Conservation (phyloP, 2,888 invertebrate species). For the Gnatocerus cornutus region DNA sequence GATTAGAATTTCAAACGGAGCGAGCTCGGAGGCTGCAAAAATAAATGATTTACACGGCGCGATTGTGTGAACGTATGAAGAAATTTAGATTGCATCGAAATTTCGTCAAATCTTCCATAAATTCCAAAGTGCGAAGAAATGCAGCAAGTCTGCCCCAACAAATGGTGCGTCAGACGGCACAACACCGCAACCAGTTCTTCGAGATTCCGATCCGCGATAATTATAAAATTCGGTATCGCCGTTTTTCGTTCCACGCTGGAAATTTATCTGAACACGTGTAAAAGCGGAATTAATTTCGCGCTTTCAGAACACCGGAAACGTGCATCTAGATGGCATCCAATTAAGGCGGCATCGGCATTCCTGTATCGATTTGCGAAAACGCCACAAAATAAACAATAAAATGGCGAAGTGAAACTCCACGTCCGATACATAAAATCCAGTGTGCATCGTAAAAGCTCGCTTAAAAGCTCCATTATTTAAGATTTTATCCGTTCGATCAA, state of each 20-base stretch:
- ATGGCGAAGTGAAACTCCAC: conserved; percentile 39
- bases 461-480: conserved; percentile 41
- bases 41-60: conserved; percentile 5
- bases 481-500: conserved; percentile 26
- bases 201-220: conserved; percentile 69
- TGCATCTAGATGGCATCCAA: conserved; percentile 1
- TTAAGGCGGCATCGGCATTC: conserved; percentile 14
- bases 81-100: conserved; percentile 27
- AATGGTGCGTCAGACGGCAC: conserved; percentile 65
- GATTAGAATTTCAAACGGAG: conserved; percentile 13
- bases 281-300: conserved; percentile 61
- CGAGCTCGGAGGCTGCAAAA: conserved; percentile 30
- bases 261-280: conserved; percentile 65
- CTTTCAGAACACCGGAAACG: conserved; percentile 21
- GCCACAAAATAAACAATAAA: conserved; percentile 40
- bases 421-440: conserved; percentile 40
- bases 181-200: conserved; percentile 66
- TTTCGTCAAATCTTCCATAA: neutral
- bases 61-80: too few relatives aligned
- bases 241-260: conserved; percentile 62
- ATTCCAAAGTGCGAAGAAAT: conserved; percentile 57
- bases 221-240: conserved; percentile 69
- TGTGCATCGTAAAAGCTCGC: conserved; percentile 31
- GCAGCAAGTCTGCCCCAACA: conserved; percentile 61
- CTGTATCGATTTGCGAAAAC: conserved; percentile 29